Base-by-base conservation (phyloP, 2,888 invertebrate genomes). In the Strigamia transsilvanica region DNA sequence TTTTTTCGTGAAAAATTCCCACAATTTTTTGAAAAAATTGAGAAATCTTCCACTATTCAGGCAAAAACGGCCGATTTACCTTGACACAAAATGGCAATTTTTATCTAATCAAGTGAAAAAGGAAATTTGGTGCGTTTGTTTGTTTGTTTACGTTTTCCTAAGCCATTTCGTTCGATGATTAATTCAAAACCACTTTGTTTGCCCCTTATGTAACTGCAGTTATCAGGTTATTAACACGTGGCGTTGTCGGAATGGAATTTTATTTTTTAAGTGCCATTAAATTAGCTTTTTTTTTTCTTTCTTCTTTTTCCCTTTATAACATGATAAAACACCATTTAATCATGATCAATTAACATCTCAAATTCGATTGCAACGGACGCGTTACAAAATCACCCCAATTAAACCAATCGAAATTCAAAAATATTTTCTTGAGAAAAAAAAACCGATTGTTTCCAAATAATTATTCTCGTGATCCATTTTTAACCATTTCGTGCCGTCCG, bases 221-320 rank as follows among this genome's bases (percentile, higher is more conserved):
- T 61, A 61, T 61, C 61, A 23, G 61, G 61, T 61, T 61, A 61
- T 61, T 61, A 61, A 21, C 61, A 23, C 61, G 61, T 23, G 23
- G 6, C 61, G 10, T 61, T 61, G 18, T 61, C 61, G 18, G 61
- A 12, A 61, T 61, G 61, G 61, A 61, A 61, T 61, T 61, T 61
- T 61, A n/a, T 18, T 23, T 61, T 61, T 61, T n/a, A 23, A 61
- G 10, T 61, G 61, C 2, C 10, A 61, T 61, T 61, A 61, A 61
- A 61, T 23, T 23, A 12, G 18, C 5, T 23, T 61, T 61, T 18
- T n/a, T 61, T 21, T 46, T 15, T 4, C 15, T 46, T 46, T 46
- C n/a, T n/a, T 46, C 27, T 27, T 27, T 27, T 27, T 27, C 27
- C 27, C 27, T 46, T 46, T 46, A 46, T 46, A n/a, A n/a, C 15